Evolutionary conservation across 2,797 vertebrate species (phyloP).

Genomic region (Hemitrygon akajei): DNA sequence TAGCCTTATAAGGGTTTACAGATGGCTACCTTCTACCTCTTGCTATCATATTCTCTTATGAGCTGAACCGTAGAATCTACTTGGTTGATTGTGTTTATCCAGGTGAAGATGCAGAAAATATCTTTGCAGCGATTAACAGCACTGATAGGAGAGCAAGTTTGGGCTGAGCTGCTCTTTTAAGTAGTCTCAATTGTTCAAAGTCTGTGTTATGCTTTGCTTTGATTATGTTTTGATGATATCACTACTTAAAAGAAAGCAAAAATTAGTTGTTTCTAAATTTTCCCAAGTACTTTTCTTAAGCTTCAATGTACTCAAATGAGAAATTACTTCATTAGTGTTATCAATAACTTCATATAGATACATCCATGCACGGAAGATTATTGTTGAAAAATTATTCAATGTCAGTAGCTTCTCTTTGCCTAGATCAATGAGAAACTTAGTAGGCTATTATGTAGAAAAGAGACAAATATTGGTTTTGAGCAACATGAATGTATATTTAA

Average conservation of each 20-base stretch:
- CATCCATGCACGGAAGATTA: neutral
- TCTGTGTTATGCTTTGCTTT: neutral
- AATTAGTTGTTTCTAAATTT: neutral
- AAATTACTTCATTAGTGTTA: neutral
- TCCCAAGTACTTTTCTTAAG: neutral
- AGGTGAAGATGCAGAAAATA: constrained; percentile 1
- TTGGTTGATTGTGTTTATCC: neutral
- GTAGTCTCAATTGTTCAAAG: neutral
- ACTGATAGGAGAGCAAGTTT: neutral
- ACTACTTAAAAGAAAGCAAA: neutral
- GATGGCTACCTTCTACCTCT: neutral
- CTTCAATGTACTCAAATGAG: neutral
- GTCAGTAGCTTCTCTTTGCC: neutral
- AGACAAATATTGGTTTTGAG: neutral
- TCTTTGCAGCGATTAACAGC: neutral
- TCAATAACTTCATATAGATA: neutral
- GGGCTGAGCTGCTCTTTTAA: neutral
- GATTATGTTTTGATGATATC: neutral
- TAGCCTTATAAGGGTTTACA: neutral
- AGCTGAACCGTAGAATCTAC: neutral
- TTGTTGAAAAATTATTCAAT: neutral
- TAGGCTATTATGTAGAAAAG: neutral
- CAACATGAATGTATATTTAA: neutral
- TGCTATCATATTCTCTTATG: neutral
- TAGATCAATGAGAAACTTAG: neutral